Percentiles rank a stretch among this genome's conserved stretches.
Conservation (phyloP, 2,888 invertebrate genomes). For the Cryptus armator region DNA sequence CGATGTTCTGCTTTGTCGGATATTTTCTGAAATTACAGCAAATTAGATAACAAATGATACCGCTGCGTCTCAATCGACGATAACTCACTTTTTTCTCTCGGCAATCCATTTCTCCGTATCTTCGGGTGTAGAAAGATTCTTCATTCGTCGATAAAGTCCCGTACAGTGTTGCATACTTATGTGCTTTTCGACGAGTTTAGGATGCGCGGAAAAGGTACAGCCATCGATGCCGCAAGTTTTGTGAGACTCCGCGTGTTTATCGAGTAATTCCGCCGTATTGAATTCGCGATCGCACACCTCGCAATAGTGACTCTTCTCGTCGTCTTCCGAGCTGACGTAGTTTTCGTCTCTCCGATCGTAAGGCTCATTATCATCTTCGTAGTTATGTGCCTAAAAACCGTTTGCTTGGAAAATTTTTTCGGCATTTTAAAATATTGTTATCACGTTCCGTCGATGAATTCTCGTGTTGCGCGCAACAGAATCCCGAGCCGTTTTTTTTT, state of each 20-base stretch:
- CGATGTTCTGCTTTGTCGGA: constrained; percentile 90
- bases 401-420: constrained; percentile 71
- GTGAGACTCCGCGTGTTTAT: constrained; percentile 91
- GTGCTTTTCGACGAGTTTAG: constrained; percentile 92
- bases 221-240: constrained; percentile 92
- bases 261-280: constrained; percentile 87
- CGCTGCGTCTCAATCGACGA: not conserved
- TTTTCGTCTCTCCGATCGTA: constrained; percentile 77
- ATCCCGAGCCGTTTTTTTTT: not conserved
- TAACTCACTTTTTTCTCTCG: constrained; percentile 89
- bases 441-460: constrained; percentile 33
- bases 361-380: constrained; percentile 73
- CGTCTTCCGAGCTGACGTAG: constrained; percentile 72
- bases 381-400: constrained; percentile 79
- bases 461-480: not conserved
- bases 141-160: constrained; percentile 93
- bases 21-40: constrained; percentile 86
- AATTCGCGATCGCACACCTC: constrained; percentile 94
- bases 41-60: not conserved
- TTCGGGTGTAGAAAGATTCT: constrained; percentile 91
- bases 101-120: constrained; percentile 94
- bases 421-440: constrained; percentile 30
- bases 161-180: constrained; percentile 93
- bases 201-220: constrained; percentile 92
- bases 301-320: constrained; percentile 87